These are phyloP conservation scores for Pampus argenteus DNA, from an alignment of 2,797 vertebrate species.

Conservation along the genomic window DNA sequence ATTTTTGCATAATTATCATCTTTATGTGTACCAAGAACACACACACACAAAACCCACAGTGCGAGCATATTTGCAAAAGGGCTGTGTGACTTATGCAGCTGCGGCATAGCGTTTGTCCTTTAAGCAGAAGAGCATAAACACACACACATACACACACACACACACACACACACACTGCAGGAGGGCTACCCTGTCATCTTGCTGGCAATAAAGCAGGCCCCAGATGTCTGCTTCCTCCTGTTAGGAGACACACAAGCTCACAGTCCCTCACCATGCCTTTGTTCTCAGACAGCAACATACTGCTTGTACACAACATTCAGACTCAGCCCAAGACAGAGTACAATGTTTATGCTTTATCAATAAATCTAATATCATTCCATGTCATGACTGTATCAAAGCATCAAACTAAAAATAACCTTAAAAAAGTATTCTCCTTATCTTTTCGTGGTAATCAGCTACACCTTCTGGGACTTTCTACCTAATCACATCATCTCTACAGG, in stretches of 20 bases:
- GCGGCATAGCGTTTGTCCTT: constrained; percentile 59
- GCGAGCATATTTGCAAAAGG: constrained; percentile 12
- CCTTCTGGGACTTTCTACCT: constrained; percentile 32
- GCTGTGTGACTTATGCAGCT: constrained; percentile 49
- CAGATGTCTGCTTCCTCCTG: constrained; percentile 65
- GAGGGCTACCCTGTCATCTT: constrained; percentile 60
- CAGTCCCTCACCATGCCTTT: constrained; percentile 61
- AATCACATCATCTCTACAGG: constrained; percentile 36
- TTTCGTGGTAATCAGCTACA: constrained; percentile 38
- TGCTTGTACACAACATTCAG: constrained; percentile 33
- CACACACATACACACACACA: constrained; percentile 14
- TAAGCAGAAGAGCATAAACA: constrained; percentile 32
- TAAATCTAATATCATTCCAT: background rate
- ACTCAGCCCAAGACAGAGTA: background rate
- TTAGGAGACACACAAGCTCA: constrained; percentile 49
- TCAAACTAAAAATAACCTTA: background rate
- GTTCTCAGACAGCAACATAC: constrained; percentile 51
- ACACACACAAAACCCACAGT: constrained; percentile 36
- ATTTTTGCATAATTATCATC: background rate
- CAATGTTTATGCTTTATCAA: background rate
- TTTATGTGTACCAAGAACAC: constrained; percentile 4
- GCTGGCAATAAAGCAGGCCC: constrained; percentile 56
- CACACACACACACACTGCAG: constrained; percentile 49
- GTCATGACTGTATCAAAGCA: background rate
- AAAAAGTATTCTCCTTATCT: constrained; percentile 5